phyloP scores from a whole-genome alignment of 2,797 vertebrate genomes.

The Chromis chromis region DNA sequence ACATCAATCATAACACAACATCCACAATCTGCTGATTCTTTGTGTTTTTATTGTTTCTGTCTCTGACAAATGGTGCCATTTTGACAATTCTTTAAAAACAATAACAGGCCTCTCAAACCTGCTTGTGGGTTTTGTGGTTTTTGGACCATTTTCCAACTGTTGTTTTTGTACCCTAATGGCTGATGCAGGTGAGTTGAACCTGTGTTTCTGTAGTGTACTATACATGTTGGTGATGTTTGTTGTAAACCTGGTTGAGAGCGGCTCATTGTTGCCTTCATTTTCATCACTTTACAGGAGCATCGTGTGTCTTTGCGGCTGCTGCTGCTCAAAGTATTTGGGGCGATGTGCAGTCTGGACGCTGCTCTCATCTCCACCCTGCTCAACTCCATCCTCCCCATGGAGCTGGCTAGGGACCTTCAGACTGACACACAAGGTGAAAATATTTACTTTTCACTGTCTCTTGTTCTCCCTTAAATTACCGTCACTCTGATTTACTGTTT shows the following conservation, averaged over 20 bases:
- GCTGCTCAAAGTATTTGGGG: slow-evolving; percentile 96
- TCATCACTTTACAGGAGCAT: slow-evolving; percentile 87
- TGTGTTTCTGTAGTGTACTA: neutral
- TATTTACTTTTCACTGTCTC: neutral
- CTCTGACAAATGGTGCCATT: no score
- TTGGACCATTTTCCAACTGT: neutral
- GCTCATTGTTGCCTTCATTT: slow-evolving; percentile 2
- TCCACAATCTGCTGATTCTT: no score
- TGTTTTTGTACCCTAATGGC: neutral
- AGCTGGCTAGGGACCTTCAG: slow-evolving; percentile 97
- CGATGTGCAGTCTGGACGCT: slow-evolving; percentile 94
- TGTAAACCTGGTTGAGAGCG: accelerated
- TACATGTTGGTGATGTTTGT: neutral
- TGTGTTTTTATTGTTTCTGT: no score
- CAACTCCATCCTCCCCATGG: slow-evolving; percentile 96
- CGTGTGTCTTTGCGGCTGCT: slow-evolving; percentile 91
- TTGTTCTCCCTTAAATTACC: neutral
- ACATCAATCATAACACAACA: no score
- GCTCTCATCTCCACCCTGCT: slow-evolving; percentile 93
- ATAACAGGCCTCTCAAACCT: no score
- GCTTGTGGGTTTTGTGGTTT: neutral
- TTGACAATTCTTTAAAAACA: no score
- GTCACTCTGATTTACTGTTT: neutral
- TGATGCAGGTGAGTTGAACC: neutral
- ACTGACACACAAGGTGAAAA: slow-evolving; percentile 91